These are phyloP conservation scores for Clostera curtula DNA, from an alignment of 2,888 invertebrate genomes.

Conservation along the genomic window DNA sequence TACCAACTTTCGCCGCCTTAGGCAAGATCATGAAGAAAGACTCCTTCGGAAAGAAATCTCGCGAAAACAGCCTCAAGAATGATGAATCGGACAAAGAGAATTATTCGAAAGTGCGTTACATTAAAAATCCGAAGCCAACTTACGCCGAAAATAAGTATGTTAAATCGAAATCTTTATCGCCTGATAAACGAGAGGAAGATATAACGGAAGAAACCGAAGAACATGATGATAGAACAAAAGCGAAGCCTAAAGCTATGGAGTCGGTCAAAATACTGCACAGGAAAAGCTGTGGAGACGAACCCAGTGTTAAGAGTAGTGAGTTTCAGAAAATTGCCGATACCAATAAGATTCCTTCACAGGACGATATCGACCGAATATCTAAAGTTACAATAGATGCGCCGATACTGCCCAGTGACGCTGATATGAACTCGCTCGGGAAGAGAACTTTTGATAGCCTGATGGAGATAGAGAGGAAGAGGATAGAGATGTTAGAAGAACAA, in stretches of 20 bases:
- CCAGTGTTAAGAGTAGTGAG: slow-evolving; percentile 40
- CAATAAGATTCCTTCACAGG: slow-evolving; percentile 81
- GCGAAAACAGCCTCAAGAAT: slow-evolving; percentile 38
- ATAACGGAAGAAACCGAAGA: slow-evolving; percentile 44
- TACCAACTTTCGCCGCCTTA: slow-evolving; percentile 64
- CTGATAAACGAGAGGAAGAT: slow-evolving; percentile 47
- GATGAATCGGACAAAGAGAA: slow-evolving; percentile 34
- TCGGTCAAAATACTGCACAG: slow-evolving; percentile 42
- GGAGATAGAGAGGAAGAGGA: slow-evolving; percentile 91
- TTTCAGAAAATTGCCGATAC: slow-evolving; percentile 50
- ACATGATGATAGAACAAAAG: slow-evolving; percentile 15
- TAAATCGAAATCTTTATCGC: slow-evolving; percentile 59
- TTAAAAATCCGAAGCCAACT: slow-evolving; percentile 52
- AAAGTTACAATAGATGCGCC: slow-evolving; percentile 90
- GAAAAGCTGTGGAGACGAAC: slow-evolving; percentile 68
- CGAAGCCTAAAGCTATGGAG: slow-evolving; percentile 10
- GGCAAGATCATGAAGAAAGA: slow-evolving; percentile 70
- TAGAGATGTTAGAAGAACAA: slow-evolving; percentile 91
- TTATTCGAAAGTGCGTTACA: slow-evolving; percentile 47
- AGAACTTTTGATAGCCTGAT: slow-evolving; percentile 90
- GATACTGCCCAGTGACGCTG: slow-evolving; percentile 80
- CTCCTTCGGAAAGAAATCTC: slow-evolving; percentile 51
- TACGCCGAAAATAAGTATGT: slow-evolving; percentile 57
- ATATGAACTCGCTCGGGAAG: slow-evolving; percentile 79
- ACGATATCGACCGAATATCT: slow-evolving; percentile 91